Evolutionary conservation across 1,140 invertebrate genomes (phyloP).

Genomic region (Euura lappo): DNA sequence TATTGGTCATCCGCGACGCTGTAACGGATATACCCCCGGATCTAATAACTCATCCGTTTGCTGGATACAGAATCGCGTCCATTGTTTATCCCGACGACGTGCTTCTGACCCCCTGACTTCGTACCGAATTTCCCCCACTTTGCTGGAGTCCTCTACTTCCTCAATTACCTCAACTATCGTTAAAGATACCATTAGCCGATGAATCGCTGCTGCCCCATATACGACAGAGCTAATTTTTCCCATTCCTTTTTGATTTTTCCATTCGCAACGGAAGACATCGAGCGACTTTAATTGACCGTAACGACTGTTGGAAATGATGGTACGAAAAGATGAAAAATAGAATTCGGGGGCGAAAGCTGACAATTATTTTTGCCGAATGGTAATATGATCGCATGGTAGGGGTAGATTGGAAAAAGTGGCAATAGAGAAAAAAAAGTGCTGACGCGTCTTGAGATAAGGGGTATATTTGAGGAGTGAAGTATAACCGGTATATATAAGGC

Average conservation of each 20-base stretch:
- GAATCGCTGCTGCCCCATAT: constrained; percentile 3
- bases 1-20: constrained; percentile 62
- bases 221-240: background rate
- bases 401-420: background rate
- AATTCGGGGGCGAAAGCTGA: background rate
- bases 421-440: background rate
- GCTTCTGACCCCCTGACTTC: background rate
- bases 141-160: background rate
- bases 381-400: background rate
- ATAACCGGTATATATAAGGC: no score
- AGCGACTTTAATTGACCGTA: background rate
- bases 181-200: constrained; percentile 13
- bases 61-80: constrained; percentile 20
- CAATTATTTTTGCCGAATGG: background rate
- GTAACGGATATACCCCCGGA: constrained; percentile 57
- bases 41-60: constrained; percentile 60
- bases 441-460: no score
- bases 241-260: no score
- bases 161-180: constrained; percentile 13
- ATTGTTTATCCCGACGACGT: background rate
- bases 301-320: background rate
- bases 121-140: background rate
- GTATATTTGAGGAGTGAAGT: no score
- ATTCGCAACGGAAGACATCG: background rate
- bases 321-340: constrained; percentile 1